Evolutionary conservation across 2,113 vertebrate species (phyloP).

Genomic region (Tor tambroides): DNA sequence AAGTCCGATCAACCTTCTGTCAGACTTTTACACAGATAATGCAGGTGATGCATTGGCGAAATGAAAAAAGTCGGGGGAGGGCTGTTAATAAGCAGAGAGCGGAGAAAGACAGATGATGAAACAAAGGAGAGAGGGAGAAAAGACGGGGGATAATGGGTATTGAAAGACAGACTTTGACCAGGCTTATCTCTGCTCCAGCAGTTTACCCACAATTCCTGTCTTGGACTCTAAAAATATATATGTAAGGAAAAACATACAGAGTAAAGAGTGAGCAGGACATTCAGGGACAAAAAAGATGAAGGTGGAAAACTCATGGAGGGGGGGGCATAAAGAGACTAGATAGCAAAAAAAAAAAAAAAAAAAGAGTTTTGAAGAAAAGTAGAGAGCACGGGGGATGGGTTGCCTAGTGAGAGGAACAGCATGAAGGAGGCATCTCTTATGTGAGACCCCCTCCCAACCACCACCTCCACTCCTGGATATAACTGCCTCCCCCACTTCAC

Average conservation of each 20-base stretch:
- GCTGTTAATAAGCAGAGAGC: slow-evolving; percentile 49
- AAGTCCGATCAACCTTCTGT: slow-evolving; percentile 70
- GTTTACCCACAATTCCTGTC: slow-evolving; percentile 54
- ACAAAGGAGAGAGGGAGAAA: slow-evolving; percentile 70
- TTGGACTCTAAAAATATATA: slow-evolving; percentile 45
- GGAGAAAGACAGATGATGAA: slow-evolving; percentile 75
- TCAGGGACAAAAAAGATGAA: slow-evolving; percentile 39
- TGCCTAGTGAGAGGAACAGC: slow-evolving; percentile 70
- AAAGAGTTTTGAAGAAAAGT: slow-evolving; percentile 51
- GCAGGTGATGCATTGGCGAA: slow-evolving; percentile 77
- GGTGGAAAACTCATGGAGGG: slow-evolving; percentile 28
- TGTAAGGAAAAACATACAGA: slow-evolving; percentile 51
- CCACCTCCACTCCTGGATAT: slow-evolving; percentile 48
- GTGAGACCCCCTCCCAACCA: slow-evolving; percentile 66
- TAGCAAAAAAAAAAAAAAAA: slow-evolving; percentile 45
- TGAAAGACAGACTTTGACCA: slow-evolving; percentile 68
- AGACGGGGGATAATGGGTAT: slow-evolving; percentile 38
- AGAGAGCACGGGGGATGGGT: slow-evolving; percentile 62
- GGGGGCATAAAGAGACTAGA: slow-evolving; percentile 45
- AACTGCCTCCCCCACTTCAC: slow-evolving; percentile 61
- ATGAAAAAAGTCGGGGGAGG: slow-evolving; percentile 60
- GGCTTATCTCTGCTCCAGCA: slow-evolving; percentile 57
- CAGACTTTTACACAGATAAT: slow-evolving; percentile 73
- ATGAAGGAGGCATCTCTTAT: slow-evolving; percentile 74
- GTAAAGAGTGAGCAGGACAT: slow-evolving; percentile 6